Conservation (phyloP, 2,113 vertebrate genomes). For the Chionis minor region DNA sequence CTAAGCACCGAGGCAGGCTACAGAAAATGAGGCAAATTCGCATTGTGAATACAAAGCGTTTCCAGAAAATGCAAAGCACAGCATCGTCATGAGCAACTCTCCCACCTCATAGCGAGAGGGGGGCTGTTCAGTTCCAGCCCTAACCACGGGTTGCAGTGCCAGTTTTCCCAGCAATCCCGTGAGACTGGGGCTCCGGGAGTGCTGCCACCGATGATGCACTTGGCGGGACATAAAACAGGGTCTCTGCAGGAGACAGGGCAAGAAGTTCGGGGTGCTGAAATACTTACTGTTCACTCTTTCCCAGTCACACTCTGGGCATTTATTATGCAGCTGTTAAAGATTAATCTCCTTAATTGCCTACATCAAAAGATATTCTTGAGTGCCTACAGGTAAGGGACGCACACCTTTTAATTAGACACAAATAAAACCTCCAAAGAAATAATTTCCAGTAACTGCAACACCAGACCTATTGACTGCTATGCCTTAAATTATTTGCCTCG, state of each 20-base stretch:
- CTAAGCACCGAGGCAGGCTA: not conserved
- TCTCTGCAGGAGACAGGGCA: not conserved
- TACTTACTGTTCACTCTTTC: not conserved
- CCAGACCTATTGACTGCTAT: too few species aligned
- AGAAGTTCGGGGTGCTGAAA: not conserved
- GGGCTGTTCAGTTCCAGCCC: not conserved
- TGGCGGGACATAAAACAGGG: not conserved
- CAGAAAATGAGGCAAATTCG: not conserved
- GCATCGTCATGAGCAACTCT: not conserved
- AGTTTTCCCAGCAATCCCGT: not conserved
- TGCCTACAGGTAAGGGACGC: not conserved
- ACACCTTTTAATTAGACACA: not conserved
- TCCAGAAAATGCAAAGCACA: not conserved
- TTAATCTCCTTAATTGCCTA: not conserved
- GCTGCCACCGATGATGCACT: accelerated
- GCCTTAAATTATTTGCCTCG: not conserved
- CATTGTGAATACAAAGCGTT: not conserved
- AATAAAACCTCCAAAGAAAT: not conserved
- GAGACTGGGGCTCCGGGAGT: not conserved
- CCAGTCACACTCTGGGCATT: not conserved
- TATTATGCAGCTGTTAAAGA: not conserved
- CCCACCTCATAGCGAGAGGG: too few species aligned
- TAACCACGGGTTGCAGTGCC: accelerated
- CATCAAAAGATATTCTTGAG: not conserved
- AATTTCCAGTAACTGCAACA: not conserved